Percentiles rank a stretch among this genome's conserved stretches.
Evolutionary conservation across 2,888 invertebrate species (phyloP).

Genomic region (Keiferia lycopersicella): DNA sequence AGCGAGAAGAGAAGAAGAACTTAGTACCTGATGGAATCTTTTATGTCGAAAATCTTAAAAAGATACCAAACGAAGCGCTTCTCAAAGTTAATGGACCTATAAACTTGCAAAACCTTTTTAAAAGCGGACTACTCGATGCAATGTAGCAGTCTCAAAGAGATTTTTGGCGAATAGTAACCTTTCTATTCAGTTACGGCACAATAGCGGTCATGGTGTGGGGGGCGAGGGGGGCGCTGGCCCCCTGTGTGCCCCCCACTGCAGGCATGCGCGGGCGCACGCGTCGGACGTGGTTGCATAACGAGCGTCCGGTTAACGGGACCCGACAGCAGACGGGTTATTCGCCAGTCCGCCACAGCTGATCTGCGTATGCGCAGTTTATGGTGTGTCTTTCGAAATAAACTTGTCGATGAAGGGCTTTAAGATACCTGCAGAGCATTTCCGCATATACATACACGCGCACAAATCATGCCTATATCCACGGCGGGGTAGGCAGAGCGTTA

Average conservation of each 20-base stretch:
- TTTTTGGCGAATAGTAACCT: slow-evolving; percentile 36
- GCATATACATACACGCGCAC: too few relatives aligned
- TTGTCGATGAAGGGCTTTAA: too few relatives aligned
- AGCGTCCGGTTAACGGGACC: slow-evolving; percentile 74
- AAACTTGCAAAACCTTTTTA: not conserved
- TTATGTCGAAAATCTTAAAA: not conserved
- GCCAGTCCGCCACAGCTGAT: not conserved
- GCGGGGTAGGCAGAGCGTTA: too few relatives aligned
- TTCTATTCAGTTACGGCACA: slow-evolving; percentile 43
- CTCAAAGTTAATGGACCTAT: not conserved
- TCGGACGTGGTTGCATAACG: slow-evolving; percentile 73
- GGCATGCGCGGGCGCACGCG: slow-evolving; percentile 39
- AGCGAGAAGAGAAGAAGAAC: too few relatives aligned
- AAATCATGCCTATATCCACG: too few relatives aligned
- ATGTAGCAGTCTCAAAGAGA: slow-evolving; percentile 17
- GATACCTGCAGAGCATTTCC: not conserved
- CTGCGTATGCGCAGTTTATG: slow-evolving; percentile 9
- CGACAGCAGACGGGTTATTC: not conserved
- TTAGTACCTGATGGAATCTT: too few relatives aligned
- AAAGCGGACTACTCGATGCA: not conserved
- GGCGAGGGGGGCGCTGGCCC: slow-evolving; percentile 12
- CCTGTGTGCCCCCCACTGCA: not conserved
- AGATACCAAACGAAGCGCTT: not conserved
- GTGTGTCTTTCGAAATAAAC: not conserved
- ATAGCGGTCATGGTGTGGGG: slow-evolving; percentile 37